Base-by-base conservation (phyloP, 2,113 vertebrate genomes). In the Neofelis nebulosa region DNA sequence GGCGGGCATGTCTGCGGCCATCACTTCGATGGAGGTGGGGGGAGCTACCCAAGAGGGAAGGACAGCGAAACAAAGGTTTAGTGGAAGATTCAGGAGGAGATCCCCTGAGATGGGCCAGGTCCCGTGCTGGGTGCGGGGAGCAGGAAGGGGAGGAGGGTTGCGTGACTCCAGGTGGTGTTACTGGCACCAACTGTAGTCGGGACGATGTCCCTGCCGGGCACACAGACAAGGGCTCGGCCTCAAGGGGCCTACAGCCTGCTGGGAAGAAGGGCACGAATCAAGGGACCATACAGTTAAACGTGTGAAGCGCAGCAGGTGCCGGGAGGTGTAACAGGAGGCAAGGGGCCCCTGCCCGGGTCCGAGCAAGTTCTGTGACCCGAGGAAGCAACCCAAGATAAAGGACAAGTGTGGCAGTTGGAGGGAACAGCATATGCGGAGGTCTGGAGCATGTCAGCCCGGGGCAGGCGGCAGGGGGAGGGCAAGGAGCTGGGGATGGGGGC, bases 11-110 rank as follows among this genome's bases (percentile, higher is more conserved):
- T 99, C 99, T 0, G 99, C 99, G 0, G 99, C 99, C 29, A 99
- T 99, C 94, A 99, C 99, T 0, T 99, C 99, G 88, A 99, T 99
- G 41, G 99, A 99, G 4, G 98, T 99, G 0, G 99, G 99, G 88
- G 99, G 99, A 29, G 99, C 99, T 99, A 98, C 16, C 57, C 57
- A 25, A 4, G 11, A 93, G 93, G 74, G 98, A 94, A 96, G 93
- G 71, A 91, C 48, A 88, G 65, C 36, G 33, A 69, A 63, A 91
- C 14, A 27, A 4, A 55, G 88, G 48, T 87, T 97, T 57, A 88
- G 45, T 1, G 65, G 41, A 25, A 92, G 65, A 36, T 13, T 16
- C 16, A 0, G 38, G 21, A 82, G 25, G 33, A 48, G 41, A 2
- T 16, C 41, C 5, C 41, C 48, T 14, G 3, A 29, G 36, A 41